Base-by-base conservation (phyloP, 2,888 invertebrate genomes). In the Cancer borealis region DNA sequence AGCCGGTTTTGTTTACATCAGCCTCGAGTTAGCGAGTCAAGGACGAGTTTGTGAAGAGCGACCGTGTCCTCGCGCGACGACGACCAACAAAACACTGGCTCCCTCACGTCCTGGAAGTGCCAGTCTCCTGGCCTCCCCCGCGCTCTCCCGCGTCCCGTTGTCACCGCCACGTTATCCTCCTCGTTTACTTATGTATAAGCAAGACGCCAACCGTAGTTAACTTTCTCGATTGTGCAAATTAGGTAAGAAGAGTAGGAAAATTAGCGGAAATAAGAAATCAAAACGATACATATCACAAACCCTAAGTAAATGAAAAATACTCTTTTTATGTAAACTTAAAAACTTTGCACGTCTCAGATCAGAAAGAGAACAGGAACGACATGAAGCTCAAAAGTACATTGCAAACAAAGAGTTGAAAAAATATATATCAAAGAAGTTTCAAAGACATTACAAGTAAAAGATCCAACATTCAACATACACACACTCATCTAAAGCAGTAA, bases 81-180 rank as follows among this genome's bases (percentile, higher is more conserved):
- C 84, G 39, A 84, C 84, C 84, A 84, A 84, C 84, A 84, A 30
- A 84, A 84, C 84, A 84, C 84, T 84, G 84, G 39, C 84, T 84
- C 39, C 14, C 84, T 84, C 84, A 39, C 84, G 84, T 30, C 39
- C 66, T 66, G n/a, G 14, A 30, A 84, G 84, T 84, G 84, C 84
- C 84, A 84, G 84, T 39, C 39, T 30, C 84, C 84, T 84, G 14
- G 84, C 84, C 17, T 84, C 84, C 84, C 26, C 84, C 39, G 30
- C 84, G 84, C 84, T 84, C 73, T 79, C 73, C 26, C n/a, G 73
- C 73, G 73, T 79, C 39, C 84, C 10, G 39, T 84, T 84, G 84
- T 84, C 84, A 39, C 39, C 39, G 39, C 30, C 84, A 30, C 39
- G 84, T 39, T 84, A 84, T 14, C 84, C 39, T 84, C 17, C 84